Base-by-base conservation (phyloP, 2,113 vertebrate genomes). In the Grammomys dolichurus region DNA sequence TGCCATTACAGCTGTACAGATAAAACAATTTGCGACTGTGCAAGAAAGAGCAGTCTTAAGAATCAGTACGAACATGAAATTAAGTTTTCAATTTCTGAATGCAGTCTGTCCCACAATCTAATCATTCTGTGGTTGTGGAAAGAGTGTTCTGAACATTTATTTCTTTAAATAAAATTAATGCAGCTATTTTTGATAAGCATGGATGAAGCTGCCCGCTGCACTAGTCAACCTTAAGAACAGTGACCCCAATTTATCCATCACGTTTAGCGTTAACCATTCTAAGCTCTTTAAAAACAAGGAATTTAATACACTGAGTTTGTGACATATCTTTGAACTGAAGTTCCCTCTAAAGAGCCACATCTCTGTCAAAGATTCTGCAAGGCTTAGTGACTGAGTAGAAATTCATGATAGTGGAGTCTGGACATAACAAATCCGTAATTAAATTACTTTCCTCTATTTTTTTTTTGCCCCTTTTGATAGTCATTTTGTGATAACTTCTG, bases 41-140 rank as follows among this genome's bases (percentile, higher is more conserved):
- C 89, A 80, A 92, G 40, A 89, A 65, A 89, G 40, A 86, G 70
- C 46, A 78, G 4, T 60, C 31, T 82, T 86, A 76, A 93, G 92
- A 94, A 70, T 67, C 82, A 89, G 40, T 73, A 43, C 78, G 12
- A 94, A 81, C 54, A 43, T 48, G 86, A 77, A 97, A 92, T 46
- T 58, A 80, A 73, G 6, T 36, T 80, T 91, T 2, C 3, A 81
- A 89, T 10, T 69, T 93, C 31, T 93, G 46, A 93, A 89, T 81
- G 16, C 0, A 91, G 16, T 73, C 33, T 72, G 67, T 48, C 46
- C 63, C 24, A 76, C 86, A 95, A 90, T 60, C 48, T 20, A 58
- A n/a, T 80, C 51, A 36, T 43, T 13, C 2, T 8, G 19, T 84
- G 48, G 70, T 60, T 88, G 31, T 31, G 69, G 2, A 65, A 86